Percentiles rank a stretch among this genome's conserved stretches.
Evolutionary conservation across 2,797 vertebrate genomes (phyloP).

Genomic region (Chanos chanos): DNA sequence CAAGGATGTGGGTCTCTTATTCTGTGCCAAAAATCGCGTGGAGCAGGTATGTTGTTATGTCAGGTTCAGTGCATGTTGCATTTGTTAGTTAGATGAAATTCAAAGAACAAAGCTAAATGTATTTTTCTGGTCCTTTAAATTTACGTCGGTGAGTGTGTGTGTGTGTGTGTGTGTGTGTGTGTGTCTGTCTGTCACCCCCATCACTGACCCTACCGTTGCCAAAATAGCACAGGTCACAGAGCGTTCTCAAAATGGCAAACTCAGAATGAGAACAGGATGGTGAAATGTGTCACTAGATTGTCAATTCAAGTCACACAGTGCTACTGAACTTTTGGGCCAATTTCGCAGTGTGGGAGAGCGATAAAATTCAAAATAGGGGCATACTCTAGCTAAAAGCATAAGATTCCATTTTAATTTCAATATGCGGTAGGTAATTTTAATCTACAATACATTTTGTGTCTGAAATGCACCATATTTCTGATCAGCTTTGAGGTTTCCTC

Average conservation of each 20-base stretch:
- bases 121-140: background rate
- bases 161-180: constrained; percentile 35
- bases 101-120: background rate
- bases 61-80: constrained; percentile 33
- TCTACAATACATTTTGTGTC: too few species aligned
- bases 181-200: constrained; percentile 40
- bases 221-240: constrained; percentile 62
- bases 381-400: background rate
- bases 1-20: constrained; percentile 47
- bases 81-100: constrained; percentile 42
- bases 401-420: background rate
- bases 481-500: too few species aligned
- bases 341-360: constrained; percentile 19
- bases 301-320: constrained; percentile 57
- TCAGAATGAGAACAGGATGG: constrained; percentile 47
- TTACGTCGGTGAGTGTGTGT: background rate
- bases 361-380: constrained; percentile 38
- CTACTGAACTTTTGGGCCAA: constrained; percentile 35
- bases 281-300: constrained; percentile 59
- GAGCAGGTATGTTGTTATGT: constrained; percentile 37
- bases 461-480: too few species aligned
- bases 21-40: constrained; percentile 31
- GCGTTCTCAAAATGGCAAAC: constrained; percentile 8
- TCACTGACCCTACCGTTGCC: constrained; percentile 19
- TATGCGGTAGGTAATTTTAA: too few species aligned